phyloP scores from a whole-genome alignment of 2,888 invertebrate genomes.

The Morpho achilles region DNA sequence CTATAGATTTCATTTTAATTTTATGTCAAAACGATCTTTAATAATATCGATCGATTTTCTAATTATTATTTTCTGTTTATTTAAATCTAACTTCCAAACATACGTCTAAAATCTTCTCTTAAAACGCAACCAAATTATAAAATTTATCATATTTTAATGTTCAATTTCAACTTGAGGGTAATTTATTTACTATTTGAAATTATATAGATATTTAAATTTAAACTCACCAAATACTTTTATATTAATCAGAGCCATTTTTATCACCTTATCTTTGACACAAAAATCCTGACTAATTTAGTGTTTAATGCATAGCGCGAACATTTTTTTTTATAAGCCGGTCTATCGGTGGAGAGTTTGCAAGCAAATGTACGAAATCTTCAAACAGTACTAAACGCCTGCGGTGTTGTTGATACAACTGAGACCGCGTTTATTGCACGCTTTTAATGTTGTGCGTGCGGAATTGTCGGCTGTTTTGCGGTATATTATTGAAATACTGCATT shows the following conservation, averaged over 20 bases:
- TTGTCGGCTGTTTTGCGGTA: conserved; percentile 6
- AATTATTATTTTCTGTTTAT: too few relatives aligned
- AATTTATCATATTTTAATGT: too few relatives aligned
- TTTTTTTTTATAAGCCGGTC: conserved; percentile 17
- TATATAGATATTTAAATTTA: conserved; percentile 9
- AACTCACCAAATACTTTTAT: conserved; percentile 62
- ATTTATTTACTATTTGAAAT: neutral
- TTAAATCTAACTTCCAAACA: too few relatives aligned
- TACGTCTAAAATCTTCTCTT: too few relatives aligned
- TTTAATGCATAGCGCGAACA: conserved; percentile 18
- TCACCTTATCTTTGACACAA: conserved; percentile 5
- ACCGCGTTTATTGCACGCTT: conserved; percentile 13
- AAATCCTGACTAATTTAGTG: conserved; percentile 4
- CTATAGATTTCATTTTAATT: too few relatives aligned
- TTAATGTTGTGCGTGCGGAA: conserved; percentile 16
- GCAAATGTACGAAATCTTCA: conserved; percentile 16
- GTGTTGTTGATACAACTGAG: conserved; percentile 5
- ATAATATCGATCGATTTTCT: too few relatives aligned
- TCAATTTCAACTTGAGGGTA: conserved; percentile 9
- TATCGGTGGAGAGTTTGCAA: conserved; percentile 19
- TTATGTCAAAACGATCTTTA: too few relatives aligned
- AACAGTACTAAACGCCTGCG: conserved; percentile 2
- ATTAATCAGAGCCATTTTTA: conserved; percentile 60
- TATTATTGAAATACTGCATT: neutral
- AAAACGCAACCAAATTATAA: too few relatives aligned